These are phyloP conservation scores for Acanthosepion pharaonis DNA, from an alignment of 2,888 invertebrate species.

Conservation along the genomic window DNA sequence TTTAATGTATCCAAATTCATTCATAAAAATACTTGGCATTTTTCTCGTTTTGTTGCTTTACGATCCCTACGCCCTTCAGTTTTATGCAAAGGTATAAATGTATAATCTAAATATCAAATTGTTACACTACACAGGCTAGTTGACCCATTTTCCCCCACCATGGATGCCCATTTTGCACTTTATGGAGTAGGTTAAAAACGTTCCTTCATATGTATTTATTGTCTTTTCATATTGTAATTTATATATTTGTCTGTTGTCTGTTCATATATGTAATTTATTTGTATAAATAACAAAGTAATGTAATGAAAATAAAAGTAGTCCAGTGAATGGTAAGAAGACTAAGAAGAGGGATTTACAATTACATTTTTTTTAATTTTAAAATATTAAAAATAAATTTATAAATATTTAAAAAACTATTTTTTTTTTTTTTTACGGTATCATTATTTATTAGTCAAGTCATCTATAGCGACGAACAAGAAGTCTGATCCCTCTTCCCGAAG, in stretches of 20 bases:
- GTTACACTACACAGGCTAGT: background rate
- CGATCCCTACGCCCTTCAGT: background rate
- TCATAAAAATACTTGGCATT: background rate
- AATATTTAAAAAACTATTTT: background rate
- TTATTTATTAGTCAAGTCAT: background rate
- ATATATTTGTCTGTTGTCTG: no score
- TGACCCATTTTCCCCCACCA: background rate
- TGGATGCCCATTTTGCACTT: constrained; percentile 8
- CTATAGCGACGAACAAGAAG: background rate
- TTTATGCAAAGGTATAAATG: background rate
- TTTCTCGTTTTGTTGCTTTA: background rate
- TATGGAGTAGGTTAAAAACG: background rate
- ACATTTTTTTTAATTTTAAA: background rate
- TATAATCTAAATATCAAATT: no score
- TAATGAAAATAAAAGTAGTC: background rate
- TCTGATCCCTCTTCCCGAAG: background rate
- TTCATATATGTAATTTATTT: background rate
- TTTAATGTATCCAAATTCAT: background rate
- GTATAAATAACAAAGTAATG: background rate
- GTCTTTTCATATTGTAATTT: no score
- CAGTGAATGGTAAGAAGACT: background rate
- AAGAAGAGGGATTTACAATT: no score
- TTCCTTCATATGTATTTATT: no score
- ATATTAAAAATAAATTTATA: background rate
- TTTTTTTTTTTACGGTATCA: background rate